These are phyloP conservation scores for Macrophya alboannulata DNA, from an alignment of 2,888 invertebrate genomes.

Conservation along the genomic window DNA sequence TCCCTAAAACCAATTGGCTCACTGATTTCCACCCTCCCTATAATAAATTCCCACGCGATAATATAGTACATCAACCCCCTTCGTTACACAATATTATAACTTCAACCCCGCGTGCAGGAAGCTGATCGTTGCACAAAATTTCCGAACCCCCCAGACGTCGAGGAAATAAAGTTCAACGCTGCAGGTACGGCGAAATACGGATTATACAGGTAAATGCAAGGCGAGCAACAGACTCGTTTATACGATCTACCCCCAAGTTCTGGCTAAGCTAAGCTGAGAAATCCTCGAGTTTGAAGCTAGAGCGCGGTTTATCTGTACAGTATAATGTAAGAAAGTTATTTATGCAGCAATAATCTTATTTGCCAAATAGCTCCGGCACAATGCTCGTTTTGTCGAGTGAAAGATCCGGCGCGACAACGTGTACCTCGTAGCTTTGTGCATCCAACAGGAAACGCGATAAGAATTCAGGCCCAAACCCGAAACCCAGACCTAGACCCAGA, in stretches of 20 bases:
- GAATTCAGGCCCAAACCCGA: slow-evolving; percentile 61
- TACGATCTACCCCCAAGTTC: not conserved
- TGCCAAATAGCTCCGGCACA: slow-evolving; percentile 74
- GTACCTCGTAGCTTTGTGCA: slow-evolving; percentile 68
- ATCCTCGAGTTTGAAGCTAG: slow-evolving; percentile 2
- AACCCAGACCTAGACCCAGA: slow-evolving; percentile 32
- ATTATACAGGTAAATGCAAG: not conserved
- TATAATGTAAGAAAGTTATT: slow-evolving; percentile 74
- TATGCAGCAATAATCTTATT: slow-evolving; percentile 78
- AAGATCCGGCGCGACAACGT: slow-evolving; percentile 41
- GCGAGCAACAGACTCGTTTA: not conserved
- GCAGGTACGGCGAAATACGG: not conserved
- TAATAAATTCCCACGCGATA: not conserved
- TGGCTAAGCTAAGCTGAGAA: slow-evolving; percentile 25
- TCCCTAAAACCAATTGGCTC: slow-evolving; percentile 9
- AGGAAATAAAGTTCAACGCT: not conserved
- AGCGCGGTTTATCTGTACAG: slow-evolving; percentile 56
- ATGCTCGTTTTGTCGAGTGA: slow-evolving; percentile 60
- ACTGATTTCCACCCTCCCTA: not conserved
- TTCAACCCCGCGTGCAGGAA: not conserved
- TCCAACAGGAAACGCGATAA: slow-evolving; percentile 79
- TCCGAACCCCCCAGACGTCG: not conserved
- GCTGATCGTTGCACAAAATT: slow-evolving; percentile 2
- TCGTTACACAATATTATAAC: not conserved
- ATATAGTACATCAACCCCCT: not conserved